Evolutionary conservation across 2,113 vertebrate genomes (phyloP).

Genomic region (Casuarius casuarius): DNA sequence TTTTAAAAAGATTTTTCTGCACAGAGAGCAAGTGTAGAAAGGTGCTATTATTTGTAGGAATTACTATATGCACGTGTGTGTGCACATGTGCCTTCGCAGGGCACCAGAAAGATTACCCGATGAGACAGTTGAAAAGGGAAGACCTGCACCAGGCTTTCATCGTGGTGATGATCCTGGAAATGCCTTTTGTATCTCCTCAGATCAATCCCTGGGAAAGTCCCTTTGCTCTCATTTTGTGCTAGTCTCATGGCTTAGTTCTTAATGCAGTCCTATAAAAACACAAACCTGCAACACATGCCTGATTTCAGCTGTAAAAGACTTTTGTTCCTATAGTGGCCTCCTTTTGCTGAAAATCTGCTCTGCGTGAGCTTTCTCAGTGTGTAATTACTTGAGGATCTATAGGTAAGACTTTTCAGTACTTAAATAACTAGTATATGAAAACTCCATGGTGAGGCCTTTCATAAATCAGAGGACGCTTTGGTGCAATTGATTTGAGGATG

Average conservation of each 20-base stretch:
- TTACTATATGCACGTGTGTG: rapidly evolving
- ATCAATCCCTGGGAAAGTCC: not conserved
- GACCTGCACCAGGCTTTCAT: constrained; percentile 84
- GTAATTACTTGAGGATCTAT: constrained; percentile 76
- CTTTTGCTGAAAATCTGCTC: constrained; percentile 68
- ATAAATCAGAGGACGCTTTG: constrained; percentile 68
- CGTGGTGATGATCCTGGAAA: constrained; percentile 86
- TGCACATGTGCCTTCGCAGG: constrained; percentile 28
- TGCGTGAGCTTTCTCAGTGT: constrained; percentile 65
- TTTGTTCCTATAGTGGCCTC: constrained; percentile 60
- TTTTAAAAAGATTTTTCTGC: too few species aligned
- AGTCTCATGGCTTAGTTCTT: constrained; percentile 22
- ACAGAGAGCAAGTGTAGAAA: not conserved
- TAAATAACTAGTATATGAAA: constrained; percentile 74
- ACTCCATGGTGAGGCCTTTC: constrained; percentile 69
- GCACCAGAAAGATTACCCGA: constrained; percentile 84
- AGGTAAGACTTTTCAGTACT: constrained; percentile 73
- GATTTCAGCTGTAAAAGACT: constrained; percentile 65
- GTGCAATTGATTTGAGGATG: constrained; percentile 75
- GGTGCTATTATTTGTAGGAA: not conserved
- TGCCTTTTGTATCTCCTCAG: constrained; percentile 42
- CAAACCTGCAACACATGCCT: constrained; percentile 49
- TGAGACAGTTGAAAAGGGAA: constrained; percentile 86
- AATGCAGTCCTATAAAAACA: constrained; percentile 44
- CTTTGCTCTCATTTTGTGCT: constrained; percentile 12